Evolutionary conservation across 2,888 invertebrate species (phyloP), one percentile per base, ranked within the genome.

Genomic region (Phlogophora meticulosa): DNA sequence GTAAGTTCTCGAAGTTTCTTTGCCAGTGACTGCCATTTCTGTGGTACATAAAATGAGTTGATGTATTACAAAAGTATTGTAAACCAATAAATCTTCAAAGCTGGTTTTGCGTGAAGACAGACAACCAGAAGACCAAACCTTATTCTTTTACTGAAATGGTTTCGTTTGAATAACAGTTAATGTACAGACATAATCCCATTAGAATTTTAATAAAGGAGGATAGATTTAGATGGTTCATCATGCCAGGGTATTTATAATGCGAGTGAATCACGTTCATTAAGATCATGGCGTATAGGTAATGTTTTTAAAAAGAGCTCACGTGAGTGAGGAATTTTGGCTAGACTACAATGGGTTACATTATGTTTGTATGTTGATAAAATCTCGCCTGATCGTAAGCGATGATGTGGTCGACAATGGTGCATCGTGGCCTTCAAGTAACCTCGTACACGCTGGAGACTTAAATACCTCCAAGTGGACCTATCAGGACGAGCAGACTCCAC

Each of bases 211-310:
- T 42, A 32, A 13, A 45, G n/a, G 17, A 72, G 40, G 32, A 28
- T 59, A 46, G 20, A 85, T 85, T 82, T 82, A 75, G 78, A 81
- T 72, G 81, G 73, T 82, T 59, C 72, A 86, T 85, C 81, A 84
- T 71, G 61, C 49, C 53, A 66, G 57, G 80, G 72, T 83, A 84
- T 87, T 83, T 83, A 72, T 82, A 82, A 78, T 67, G 68, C 59
- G 57, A 69, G 64, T 87, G 84, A 87, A 67, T 87, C 87, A 87
- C 61, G 70, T 63, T 68, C 74, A 72, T 76, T 72, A 65, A 56
- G 45, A 74, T 49, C 59, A 65, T 58, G 51, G 74, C 72, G 72
- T 45, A 28, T 28, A 24, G 42, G 32, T 24, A 49, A 43, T 68
- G 49, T 73, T 43, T 49, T 43, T 28, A 28, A 20, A 32, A 73